phyloP scores from a whole-genome alignment of 2,888 invertebrate species.

The Bombyx huttoni region DNA sequence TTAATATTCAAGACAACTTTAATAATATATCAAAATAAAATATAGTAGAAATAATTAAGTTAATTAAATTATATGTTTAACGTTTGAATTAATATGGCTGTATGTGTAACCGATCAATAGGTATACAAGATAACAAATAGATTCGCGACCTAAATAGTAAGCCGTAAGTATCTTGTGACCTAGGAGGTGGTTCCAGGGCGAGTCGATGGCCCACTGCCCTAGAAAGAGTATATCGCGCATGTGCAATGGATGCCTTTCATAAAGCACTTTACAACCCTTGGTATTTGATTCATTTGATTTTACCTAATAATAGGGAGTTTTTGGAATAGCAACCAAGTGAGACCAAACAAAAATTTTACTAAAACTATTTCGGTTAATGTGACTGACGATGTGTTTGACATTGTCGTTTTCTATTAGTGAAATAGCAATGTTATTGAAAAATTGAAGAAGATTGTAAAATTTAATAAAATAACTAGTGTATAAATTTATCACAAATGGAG shows the following conservation, averaged over 20 bases:
- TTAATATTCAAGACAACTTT: too few species aligned
- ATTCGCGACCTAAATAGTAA: slow-evolving; percentile 36
- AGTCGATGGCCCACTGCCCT: slow-evolving; percentile 62
- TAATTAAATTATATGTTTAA: too few species aligned
- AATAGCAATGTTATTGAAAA: too few species aligned
- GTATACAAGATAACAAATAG: background rate
- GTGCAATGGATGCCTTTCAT: slow-evolving; percentile 32
- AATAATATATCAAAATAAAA: too few species aligned
- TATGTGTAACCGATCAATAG: too few species aligned
- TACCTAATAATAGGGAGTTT: background rate
- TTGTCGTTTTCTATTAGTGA: background rate
- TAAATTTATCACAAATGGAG: too few species aligned
- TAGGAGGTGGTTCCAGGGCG: slow-evolving; percentile 27
- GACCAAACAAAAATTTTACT: too few species aligned
- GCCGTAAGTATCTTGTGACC: slow-evolving; percentile 31
- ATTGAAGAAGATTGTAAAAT: too few species aligned
- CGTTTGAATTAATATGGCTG: too few species aligned
- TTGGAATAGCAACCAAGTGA: background rate
- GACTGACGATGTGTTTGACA: background rate
- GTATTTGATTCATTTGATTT: background rate
- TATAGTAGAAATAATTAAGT: too few species aligned
- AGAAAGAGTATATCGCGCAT: slow-evolving; percentile 40
- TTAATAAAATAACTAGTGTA: too few species aligned
- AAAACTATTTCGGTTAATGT: background rate
- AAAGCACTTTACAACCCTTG: slow-evolving; percentile 11